phyloP scores from a whole-genome alignment of 2,113 vertebrate species.

The Halichoerus grypus region DNA sequence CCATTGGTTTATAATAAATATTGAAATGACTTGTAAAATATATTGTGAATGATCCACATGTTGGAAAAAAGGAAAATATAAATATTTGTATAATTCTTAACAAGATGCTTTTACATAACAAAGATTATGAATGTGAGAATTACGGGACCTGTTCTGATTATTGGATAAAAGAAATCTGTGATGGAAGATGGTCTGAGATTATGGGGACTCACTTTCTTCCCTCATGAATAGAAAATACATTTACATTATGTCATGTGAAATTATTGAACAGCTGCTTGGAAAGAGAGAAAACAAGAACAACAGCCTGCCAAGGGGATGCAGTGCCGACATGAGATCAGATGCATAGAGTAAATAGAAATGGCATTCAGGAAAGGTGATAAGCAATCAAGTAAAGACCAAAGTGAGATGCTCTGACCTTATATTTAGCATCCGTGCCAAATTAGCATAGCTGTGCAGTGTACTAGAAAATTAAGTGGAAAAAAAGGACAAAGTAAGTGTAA shows the following conservation, averaged over 20 bases:
- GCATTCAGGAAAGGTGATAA: conserved; percentile 86
- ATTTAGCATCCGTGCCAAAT: conserved; percentile 83
- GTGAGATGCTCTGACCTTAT: conserved; percentile 85
- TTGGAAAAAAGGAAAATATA: conserved; percentile 33
- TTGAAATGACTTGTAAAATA: conserved; percentile 79
- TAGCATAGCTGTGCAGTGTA: conserved; percentile 84
- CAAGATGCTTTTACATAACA: conserved; percentile 67
- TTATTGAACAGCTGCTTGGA: conserved; percentile 88
- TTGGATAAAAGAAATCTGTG: conserved; percentile 71
- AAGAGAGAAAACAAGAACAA: conserved; percentile 83
- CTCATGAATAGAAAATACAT: conserved; percentile 86
- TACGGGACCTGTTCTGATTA: conserved; percentile 74
- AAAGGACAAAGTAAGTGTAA: conserved; percentile 84
- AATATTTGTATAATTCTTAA: conserved; percentile 58
- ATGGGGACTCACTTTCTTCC: conserved; percentile 80
- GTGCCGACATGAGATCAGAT: conserved; percentile 79
- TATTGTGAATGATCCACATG: background rate
- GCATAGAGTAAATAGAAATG: conserved; percentile 82
- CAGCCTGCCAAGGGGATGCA: conserved; percentile 80
- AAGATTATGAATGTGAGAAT: conserved; percentile 66
- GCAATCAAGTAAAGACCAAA: conserved; percentile 87
- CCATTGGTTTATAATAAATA: conserved; percentile 73
- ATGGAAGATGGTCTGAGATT: conserved; percentile 82
- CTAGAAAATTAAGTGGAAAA: conserved; percentile 85
- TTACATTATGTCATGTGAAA: conserved; percentile 88